A percentile compares a stretch with the other conserved stretches of the same genome.
phyloP scores from a whole-genome alignment of 2,888 invertebrate species.

The Stegophylla sp. region DNA sequence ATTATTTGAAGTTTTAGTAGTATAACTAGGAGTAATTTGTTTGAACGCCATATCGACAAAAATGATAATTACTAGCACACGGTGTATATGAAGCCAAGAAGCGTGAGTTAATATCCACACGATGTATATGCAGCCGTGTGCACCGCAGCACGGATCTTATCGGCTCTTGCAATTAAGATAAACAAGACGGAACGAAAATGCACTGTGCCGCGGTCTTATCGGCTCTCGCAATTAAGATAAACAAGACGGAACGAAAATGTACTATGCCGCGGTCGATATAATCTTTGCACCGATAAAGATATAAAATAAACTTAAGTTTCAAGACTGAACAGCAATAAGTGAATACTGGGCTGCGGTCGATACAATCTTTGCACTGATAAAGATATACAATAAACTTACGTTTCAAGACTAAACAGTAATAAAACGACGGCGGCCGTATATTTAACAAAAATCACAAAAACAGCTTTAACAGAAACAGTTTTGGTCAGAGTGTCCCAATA shows the following conservation, averaged over 20 bases:
- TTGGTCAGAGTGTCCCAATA: not conserved
- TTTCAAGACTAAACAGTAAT: not conserved
- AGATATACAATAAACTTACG: not conserved
- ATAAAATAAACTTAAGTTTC: too few relatives aligned
- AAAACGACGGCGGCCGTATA: not conserved
- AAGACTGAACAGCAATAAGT: too few relatives aligned
- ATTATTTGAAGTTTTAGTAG: slow-evolving; percentile 9
- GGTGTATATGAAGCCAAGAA: not conserved
- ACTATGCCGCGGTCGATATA: not conserved
- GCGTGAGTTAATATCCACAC: not conserved
- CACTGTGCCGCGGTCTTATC: too few relatives aligned
- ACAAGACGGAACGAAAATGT: not conserved
- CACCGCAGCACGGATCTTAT: not conserved
- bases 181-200: too few relatives aligned
- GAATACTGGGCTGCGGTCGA: too few relatives aligned
- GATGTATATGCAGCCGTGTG: not conserved
- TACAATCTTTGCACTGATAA: not conserved
- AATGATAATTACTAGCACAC: not conserved
- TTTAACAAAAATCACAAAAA: not conserved
- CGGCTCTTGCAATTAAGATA: too few relatives aligned
- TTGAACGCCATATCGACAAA: not conserved
- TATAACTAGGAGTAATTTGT: not conserved
- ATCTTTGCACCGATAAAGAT: too few relatives aligned
- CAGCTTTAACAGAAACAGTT: not conserved
- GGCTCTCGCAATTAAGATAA: not conserved